These are phyloP conservation scores for Ictidomys tridecemlineatus DNA, from an alignment of 2,113 vertebrate species.

Conservation along the genomic window DNA sequence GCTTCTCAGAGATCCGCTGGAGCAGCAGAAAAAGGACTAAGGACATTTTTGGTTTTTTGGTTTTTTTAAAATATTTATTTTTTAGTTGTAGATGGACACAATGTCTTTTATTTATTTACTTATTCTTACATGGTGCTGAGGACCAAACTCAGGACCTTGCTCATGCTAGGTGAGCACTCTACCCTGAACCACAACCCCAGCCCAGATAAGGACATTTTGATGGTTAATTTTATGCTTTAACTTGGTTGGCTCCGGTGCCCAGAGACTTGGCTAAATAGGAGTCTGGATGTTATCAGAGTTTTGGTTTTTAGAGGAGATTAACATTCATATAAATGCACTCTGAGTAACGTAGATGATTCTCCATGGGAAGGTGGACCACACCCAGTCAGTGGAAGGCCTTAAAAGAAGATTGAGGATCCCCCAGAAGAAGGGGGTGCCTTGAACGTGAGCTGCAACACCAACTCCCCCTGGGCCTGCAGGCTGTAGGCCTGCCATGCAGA, in stretches of 20 bases:
- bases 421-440: background rate
- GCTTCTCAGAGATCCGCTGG: background rate
- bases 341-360: background rate
- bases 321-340: background rate
- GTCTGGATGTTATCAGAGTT: background rate
- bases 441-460: background rate
- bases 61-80: too few species aligned
- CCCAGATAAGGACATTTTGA: too few species aligned
- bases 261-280: background rate
- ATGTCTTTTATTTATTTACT: too few species aligned
- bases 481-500: background rate
- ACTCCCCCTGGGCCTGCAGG: accelerated
- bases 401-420: background rate
- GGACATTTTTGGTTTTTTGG: too few species aligned
- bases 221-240: background rate
- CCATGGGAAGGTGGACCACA: background rate
- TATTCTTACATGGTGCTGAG: too few species aligned
- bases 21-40: background rate
- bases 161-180: too few species aligned
- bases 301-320: background rate
- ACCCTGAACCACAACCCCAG: too few species aligned
- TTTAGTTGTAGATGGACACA: too few species aligned
- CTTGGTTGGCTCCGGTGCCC: background rate
- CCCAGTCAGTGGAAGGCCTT: background rate
- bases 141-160: too few species aligned